Conservation (phyloP, 2,113 vertebrate species). For the Mus musculus region DNA sequence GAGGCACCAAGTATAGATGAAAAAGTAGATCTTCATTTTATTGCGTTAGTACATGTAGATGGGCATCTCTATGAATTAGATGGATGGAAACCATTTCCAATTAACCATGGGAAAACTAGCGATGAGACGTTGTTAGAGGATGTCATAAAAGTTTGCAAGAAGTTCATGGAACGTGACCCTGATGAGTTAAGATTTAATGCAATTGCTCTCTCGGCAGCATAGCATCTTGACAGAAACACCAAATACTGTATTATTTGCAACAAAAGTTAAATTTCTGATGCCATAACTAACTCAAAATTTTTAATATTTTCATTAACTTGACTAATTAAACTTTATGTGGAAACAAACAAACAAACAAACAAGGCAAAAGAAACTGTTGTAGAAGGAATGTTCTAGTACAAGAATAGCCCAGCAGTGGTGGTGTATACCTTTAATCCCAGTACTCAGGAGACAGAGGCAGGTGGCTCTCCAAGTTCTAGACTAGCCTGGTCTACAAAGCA, state of each 20-base stretch:
- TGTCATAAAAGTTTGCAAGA: constrained; percentile 95
- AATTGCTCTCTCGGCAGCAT: constrained; percentile 95
- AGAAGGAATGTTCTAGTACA: constrained; percentile 35
- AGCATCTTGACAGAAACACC: constrained; percentile 76
- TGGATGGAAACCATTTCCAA: no score
- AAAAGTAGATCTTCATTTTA: constrained; percentile 99
- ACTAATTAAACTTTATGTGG: constrained; percentile 82
- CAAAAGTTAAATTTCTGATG: constrained; percentile 85
- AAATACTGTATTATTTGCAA: constrained; percentile 84
- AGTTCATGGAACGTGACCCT: constrained; percentile 98
- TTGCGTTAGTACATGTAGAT: constrained; percentile 97
- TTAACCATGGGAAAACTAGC: constrained; percentile 75
- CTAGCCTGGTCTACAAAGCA: background rate
- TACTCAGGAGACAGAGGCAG: background rate
- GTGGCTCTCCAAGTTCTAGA: background rate
- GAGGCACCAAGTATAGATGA: constrained; percentile 98
- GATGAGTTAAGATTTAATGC: constrained; percentile 98
- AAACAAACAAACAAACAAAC: no score
- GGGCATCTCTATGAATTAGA: constrained; percentile 96
- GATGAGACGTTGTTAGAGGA: constrained; percentile 96
- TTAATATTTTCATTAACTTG: constrained; percentile 88
- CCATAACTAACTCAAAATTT: constrained; percentile 91
- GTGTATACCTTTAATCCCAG: background rate
- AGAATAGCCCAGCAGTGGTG: background rate
- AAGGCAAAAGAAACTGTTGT: constrained; percentile 1